Base-by-base conservation (phyloP, 2,888 invertebrate species). In the Cryptus viduatorius region DNA sequence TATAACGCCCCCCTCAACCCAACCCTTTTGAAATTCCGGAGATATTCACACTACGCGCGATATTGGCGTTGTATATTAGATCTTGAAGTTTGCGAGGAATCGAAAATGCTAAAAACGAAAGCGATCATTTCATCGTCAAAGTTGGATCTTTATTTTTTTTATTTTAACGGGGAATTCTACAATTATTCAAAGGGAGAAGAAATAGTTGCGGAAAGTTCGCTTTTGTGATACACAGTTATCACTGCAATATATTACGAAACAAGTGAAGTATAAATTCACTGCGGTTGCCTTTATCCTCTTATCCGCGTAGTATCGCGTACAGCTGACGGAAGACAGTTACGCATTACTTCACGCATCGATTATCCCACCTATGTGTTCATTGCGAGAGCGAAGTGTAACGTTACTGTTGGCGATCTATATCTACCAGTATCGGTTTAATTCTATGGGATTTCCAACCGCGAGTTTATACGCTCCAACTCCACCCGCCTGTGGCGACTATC, bases 371-470 rank as follows among this genome's bases (percentile, higher is more conserved):
- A 16, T 53, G 69, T 50, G 48, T 59, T 16, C n/a, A 37, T 61
- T 59, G 19, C 19, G 42, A 14, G 19, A 24, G 29, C 4, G 16
- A 59, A 16, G n/a, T 56, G 12, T 59, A 31, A 19, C 61, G 24
- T 16, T 29, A 53, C 37, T 37, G 37, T 37, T 37, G 8, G 56
- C 56, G 19, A 19, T 37, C 44, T 3, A 50, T 46, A n/a, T 8
- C 67, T 56, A 19, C 19, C 44, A 48, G 48, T 75, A 64, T 69
- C 75, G 75, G 64, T 69, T 69, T 50, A 76, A 76, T 81, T 76
- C 61, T 69, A 81, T 76, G 69, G 69, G 76, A 76, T 75, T 71
- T 64, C 56, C 81, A 16, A 76, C 48, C 64, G 64, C 61, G 44
- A 59, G 76, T 65, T 71, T 82, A 48, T 65, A 72, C 76, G 37